Evolutionary conservation across 2,888 invertebrate species (phyloP).

Genomic region (Tenodera sinensis): DNA sequence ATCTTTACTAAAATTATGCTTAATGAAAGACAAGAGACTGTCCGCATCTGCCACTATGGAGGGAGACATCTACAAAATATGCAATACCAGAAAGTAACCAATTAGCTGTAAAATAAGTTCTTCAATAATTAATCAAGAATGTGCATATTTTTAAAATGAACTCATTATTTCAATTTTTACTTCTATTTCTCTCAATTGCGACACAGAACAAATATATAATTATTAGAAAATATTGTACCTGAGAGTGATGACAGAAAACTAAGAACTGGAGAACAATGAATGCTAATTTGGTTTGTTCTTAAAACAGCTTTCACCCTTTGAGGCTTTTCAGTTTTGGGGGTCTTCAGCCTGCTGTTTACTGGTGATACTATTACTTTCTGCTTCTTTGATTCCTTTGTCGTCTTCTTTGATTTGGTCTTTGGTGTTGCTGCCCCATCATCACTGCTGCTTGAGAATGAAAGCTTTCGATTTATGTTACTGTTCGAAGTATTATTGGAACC

Average conservation of each 20-base stretch:
- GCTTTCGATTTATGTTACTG: background rate
- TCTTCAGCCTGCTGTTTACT: background rate
- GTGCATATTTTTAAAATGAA: too few species aligned
- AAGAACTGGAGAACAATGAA: background rate
- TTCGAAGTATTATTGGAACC: background rate
- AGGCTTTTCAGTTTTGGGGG: background rate
- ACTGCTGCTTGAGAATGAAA: background rate
- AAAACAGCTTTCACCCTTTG: background rate
- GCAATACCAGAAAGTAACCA: too few species aligned
- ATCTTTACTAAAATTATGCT: too few species aligned
- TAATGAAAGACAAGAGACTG: too few species aligned
- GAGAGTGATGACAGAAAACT: background rate
- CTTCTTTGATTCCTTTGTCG: background rate
- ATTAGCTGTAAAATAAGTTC: too few species aligned
- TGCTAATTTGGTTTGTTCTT: background rate
- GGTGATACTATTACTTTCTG: background rate
- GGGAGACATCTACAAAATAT: too few species aligned
- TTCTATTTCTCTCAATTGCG: background rate
- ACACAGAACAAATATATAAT: background rate
- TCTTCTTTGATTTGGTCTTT: background rate
- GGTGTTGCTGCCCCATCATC: background rate
- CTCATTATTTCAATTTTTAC: too few species aligned
- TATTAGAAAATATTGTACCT: background rate
- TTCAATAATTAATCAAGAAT: too few species aligned
- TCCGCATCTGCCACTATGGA: too few species aligned